A percentile compares a stretch with the other conserved stretches of the same genome.
Evolutionary conservation across 2,888 invertebrate species (phyloP).

Genomic region (Pristionchus japonicus): DNA sequence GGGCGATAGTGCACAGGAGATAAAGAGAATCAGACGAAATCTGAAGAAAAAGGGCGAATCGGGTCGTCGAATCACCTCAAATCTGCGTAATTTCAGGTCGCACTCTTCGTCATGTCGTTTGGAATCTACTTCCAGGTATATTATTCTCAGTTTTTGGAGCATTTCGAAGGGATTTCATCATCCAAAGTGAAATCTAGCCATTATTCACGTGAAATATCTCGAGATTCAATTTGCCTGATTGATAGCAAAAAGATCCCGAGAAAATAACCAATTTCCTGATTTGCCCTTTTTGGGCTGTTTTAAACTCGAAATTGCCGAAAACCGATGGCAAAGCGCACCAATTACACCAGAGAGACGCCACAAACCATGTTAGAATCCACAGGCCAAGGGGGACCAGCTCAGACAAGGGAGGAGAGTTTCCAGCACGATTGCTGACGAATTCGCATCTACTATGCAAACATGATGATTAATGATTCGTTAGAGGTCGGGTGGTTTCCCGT

Average conservation of each 20-base stretch:
- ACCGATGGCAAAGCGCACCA: background rate
- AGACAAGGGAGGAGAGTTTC: background rate
- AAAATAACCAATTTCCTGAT: background rate
- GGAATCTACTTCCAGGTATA: conserved; percentile 97
- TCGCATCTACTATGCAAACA: background rate
- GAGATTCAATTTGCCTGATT: background rate
- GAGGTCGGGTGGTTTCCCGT: background rate
- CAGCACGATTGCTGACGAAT: background rate
- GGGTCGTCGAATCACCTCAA: background rate
- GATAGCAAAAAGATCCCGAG: background rate
- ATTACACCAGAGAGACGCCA: background rate
- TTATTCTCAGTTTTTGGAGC: too few relatives aligned
- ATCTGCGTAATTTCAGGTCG: conserved; percentile 80
- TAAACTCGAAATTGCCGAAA: background rate
- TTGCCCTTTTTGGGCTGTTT: background rate
- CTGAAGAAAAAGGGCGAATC: background rate
- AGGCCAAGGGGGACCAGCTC: background rate
- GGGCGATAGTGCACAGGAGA: too few relatives aligned
- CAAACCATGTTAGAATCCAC: conserved; percentile 25
- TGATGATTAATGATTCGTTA: background rate
- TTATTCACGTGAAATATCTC: background rate
- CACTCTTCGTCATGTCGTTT: conserved; percentile 97
- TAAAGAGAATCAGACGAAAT: too few relatives aligned
- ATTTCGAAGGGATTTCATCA: too few relatives aligned
- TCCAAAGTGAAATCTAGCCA: background rate